These are phyloP conservation scores for Cichlasoma orientale DNA, from an alignment of 2,797 vertebrate species.

Conservation along the genomic window DNA sequence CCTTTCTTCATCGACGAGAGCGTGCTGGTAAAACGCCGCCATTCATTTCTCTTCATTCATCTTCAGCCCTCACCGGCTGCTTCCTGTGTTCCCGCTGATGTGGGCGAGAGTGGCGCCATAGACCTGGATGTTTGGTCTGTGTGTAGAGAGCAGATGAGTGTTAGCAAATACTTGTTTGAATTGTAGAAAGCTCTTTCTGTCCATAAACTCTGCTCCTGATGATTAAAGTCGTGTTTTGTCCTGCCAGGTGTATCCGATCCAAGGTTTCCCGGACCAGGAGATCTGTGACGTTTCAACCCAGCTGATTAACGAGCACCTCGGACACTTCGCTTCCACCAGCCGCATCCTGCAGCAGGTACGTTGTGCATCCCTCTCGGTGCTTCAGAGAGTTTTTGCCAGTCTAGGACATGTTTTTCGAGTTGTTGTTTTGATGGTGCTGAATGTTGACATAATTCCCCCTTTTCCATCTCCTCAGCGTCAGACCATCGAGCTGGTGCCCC, in stretches of 20 bases:
- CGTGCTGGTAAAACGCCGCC: constrained; percentile 66
- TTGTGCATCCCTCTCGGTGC: neutral
- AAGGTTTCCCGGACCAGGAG: constrained; percentile 80
- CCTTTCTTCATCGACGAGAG: constrained; percentile 83
- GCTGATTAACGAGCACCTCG: constrained; percentile 75
- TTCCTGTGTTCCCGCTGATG: neutral
- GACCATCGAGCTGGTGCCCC: constrained; percentile 85
- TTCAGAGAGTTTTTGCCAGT: neutral
- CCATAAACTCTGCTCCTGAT: too few species aligned
- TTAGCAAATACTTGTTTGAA: neutral
- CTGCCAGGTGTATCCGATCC: constrained; percentile 83
- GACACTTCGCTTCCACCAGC: constrained; percentile 62
- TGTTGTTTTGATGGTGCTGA: neutral
- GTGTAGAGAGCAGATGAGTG: neutral
- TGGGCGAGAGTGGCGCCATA: neutral
- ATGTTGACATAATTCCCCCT: neutral
- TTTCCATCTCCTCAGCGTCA: constrained; percentile 77
- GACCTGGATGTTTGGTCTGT: neutral
- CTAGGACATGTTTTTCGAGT: neutral
- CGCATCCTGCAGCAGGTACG: constrained; percentile 83
- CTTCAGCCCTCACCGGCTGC: neutral
- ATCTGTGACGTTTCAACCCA: constrained; percentile 74
- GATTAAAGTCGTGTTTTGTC: neutral
- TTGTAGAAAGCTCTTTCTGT: neutral
- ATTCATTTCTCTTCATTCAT: neutral